These are phyloP conservation scores for Calephelis nemesis DNA, from an alignment of 1,140 invertebrate species.

Conservation along the genomic window DNA sequence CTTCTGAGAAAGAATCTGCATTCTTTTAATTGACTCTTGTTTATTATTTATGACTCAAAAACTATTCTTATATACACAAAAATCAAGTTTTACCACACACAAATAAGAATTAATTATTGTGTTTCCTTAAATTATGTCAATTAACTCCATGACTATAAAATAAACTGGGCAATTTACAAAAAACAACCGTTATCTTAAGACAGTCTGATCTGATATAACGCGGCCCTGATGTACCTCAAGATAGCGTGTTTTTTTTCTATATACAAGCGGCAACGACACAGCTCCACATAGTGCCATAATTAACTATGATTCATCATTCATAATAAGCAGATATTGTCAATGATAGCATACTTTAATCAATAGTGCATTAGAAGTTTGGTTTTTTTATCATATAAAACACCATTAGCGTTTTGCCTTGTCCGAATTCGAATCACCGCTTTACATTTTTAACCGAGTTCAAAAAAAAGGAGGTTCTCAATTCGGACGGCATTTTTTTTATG, in stretches of 20 bases:
- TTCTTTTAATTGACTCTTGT: too few species aligned
- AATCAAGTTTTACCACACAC: too few species aligned
- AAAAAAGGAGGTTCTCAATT: too few species aligned
- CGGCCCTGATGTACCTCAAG: neutral
- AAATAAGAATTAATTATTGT: neutral
- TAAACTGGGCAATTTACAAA: neutral
- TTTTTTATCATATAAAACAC: neutral
- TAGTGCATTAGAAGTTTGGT: neutral
- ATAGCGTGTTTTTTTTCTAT: neutral
- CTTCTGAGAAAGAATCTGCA: too few species aligned
- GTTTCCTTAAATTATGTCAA: neutral
- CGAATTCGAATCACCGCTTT: too few species aligned
- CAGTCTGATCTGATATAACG: conserved; percentile 8
- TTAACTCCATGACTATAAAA: conserved; percentile 2
- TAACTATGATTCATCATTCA: conserved; percentile 13
- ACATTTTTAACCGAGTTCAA: too few species aligned
- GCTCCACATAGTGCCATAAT: neutral
- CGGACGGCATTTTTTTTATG: too few species aligned
- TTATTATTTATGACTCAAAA: too few species aligned
- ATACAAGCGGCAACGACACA: neutral
- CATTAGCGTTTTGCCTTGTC: too few species aligned
- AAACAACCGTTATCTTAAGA: conserved; percentile 1
- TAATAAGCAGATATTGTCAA: neutral
- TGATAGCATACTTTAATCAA: too few species aligned
- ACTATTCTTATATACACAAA: too few species aligned